These are phyloP conservation scores for Cephalopachus bancanus DNA, from an alignment of 2,797 vertebrate genomes.

Conservation along the genomic window DNA sequence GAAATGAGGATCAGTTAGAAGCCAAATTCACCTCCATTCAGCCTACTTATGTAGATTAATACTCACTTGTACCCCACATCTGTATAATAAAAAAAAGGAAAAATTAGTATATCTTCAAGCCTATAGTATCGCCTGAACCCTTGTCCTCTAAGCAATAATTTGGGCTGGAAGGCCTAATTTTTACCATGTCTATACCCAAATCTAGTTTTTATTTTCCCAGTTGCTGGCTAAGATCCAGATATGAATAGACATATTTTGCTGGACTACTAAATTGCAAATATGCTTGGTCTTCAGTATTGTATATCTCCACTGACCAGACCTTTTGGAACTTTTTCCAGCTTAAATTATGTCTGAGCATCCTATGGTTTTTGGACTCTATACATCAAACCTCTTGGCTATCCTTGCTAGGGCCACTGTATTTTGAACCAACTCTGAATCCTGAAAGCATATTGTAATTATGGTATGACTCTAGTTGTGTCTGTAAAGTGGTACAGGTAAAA, in stretches of 20 bases:
- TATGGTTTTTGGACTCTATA: background rate
- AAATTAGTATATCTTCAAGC: conserved; percentile 16
- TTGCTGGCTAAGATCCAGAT: background rate
- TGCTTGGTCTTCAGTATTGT: background rate
- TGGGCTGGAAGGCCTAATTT: background rate
- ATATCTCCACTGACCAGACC: background rate
- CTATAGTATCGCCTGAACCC: background rate
- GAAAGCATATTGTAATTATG: conserved; percentile 16
- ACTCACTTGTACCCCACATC: too few species aligned
- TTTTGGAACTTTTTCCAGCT: background rate
- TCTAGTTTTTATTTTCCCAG: conserved; percentile 48
- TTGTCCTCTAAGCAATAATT: background rate
- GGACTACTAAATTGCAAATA: background rate
- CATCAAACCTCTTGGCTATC: background rate
- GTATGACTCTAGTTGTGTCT: background rate
- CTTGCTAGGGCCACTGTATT: background rate
- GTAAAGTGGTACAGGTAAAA: background rate
- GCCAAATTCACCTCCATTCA: too few species aligned
- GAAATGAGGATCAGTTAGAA: too few species aligned
- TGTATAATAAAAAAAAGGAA: too few species aligned
- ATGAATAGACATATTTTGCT: conserved; percentile 25
- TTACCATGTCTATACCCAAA: background rate
- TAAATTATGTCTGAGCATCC: conserved; percentile 32
- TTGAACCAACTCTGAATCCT: background rate
- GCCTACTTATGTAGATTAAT: too few species aligned